phyloP scores from a whole-genome alignment of 2,888 invertebrate genomes.

The Erebia palarica region DNA sequence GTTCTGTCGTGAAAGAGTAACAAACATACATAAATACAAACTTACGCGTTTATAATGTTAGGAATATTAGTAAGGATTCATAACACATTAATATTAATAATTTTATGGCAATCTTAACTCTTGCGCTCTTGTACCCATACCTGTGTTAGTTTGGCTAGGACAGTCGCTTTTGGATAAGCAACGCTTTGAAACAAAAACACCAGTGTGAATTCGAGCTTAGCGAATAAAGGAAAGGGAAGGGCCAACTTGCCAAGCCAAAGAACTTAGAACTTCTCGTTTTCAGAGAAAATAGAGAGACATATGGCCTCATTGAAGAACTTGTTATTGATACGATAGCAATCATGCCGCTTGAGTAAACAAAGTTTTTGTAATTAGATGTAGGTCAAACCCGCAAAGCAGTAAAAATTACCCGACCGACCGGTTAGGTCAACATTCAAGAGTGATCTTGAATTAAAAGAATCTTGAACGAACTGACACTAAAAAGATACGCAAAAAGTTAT shows the following conservation, averaged over 20 bases:
- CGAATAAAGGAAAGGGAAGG: conserved; percentile 63
- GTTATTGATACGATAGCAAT: conserved; percentile 50
- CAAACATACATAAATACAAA: too few species aligned
- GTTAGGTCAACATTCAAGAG: conserved; percentile 4
- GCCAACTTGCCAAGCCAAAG: conserved; percentile 64
- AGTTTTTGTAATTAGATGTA: conserved; percentile 32
- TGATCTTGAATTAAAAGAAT: conserved; percentile 24
- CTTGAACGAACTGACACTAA: not conserved
- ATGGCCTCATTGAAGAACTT: conserved; percentile 58
- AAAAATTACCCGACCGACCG: conserved; percentile 10
- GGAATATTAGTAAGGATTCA: too few species aligned
- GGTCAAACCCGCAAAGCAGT: conserved; percentile 18
- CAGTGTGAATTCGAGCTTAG: conserved; percentile 7
- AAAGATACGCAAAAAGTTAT: not conserved
- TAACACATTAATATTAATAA: too few species aligned
- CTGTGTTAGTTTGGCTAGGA: too few species aligned
- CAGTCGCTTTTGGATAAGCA: not conserved
- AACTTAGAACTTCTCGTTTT: conserved; percentile 66
- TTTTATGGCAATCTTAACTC: too few species aligned
- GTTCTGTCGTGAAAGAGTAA: too few species aligned
- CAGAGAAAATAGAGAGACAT: conserved; percentile 67
- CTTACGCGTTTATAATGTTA: too few species aligned
- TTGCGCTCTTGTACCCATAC: too few species aligned
- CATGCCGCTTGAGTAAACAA: conserved; percentile 40
- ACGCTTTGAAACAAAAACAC: not conserved